A percentile compares a stretch with the other conserved stretches of the same genome.
phyloP scores from a whole-genome alignment of 2,797 vertebrate species.

The Dermochelys coriacea region DNA sequence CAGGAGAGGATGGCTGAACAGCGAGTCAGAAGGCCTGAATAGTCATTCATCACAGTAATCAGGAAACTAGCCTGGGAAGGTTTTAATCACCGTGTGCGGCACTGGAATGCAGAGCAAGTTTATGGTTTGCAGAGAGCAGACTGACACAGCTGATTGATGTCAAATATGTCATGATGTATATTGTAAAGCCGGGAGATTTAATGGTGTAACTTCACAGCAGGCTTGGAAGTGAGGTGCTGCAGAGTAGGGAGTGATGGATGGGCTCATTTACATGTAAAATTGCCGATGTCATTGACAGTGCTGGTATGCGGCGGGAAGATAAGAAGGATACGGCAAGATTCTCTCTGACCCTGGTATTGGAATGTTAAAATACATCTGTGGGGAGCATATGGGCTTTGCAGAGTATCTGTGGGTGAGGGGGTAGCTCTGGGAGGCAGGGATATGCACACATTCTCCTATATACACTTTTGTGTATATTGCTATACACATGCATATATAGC shows the following conservation, averaged over 20 bases:
- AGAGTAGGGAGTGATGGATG: slow-evolving; percentile 83
- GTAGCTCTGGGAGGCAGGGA: background rate
- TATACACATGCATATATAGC: background rate
- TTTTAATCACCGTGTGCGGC: slow-evolving; percentile 78
- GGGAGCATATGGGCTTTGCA: slow-evolving; percentile 74
- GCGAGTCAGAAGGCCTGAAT: slow-evolving; percentile 49
- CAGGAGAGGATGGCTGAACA: slow-evolving; percentile 10
- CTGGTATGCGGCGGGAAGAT: slow-evolving; percentile 79
- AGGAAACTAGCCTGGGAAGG: slow-evolving; percentile 75
- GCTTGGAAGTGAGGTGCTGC: slow-evolving; percentile 79
- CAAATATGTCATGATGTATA: slow-evolving; percentile 88
- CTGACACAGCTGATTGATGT: slow-evolving; percentile 87
- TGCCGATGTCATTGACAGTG: slow-evolving; percentile 83
- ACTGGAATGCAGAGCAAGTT: slow-evolving; percentile 80
- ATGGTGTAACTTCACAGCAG: slow-evolving; percentile 82
- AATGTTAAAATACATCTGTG: slow-evolving; percentile 80
- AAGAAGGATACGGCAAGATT: slow-evolving; percentile 78
- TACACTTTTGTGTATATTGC: background rate
- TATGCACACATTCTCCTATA: background rate
- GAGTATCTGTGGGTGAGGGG: background rate
- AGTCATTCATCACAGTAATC: slow-evolving; percentile 77
- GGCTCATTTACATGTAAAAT: slow-evolving; percentile 87
- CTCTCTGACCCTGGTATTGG: slow-evolving; percentile 76
- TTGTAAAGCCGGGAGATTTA: slow-evolving; percentile 85
- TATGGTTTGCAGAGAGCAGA: slow-evolving; percentile 83